Percentiles rank a stretch among this genome's conserved stretches.
phyloP scores from a whole-genome alignment of 2,888 invertebrate species.

The Axea sp. region DNA sequence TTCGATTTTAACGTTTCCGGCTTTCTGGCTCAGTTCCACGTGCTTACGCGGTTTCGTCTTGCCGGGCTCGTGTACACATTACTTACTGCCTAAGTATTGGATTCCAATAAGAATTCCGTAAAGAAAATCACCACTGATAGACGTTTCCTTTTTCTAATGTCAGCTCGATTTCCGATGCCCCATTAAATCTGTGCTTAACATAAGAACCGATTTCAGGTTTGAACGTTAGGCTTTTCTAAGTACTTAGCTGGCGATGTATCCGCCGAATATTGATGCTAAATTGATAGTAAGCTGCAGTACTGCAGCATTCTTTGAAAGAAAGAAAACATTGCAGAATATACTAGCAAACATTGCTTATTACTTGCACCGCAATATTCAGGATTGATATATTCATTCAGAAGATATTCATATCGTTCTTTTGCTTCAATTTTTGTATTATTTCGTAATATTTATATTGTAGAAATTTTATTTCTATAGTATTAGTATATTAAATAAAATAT shows the following conservation, averaged over 20 bases:
- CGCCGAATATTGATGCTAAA: constrained; percentile 12
- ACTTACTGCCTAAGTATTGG: constrained; percentile 69
- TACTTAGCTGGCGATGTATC: constrained; percentile 2
- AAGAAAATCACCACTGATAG: constrained; percentile 66
- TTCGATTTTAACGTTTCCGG: constrained; percentile 74
- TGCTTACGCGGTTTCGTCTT: constrained; percentile 62
- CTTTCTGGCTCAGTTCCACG: constrained; percentile 75
- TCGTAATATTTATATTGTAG: no score
- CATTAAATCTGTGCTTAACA: constrained; percentile 61
- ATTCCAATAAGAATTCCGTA: constrained; percentile 73
- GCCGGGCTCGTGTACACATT: constrained; percentile 51
- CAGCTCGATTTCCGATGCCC: constrained; percentile 58
- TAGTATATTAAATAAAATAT: no score
- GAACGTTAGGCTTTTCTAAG: constrained; percentile 13
- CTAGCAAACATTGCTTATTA: no score
- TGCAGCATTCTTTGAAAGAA: no score
- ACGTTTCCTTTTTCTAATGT: constrained; percentile 64
- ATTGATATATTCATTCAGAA: no score
- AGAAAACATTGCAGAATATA: no score
- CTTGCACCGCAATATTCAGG: no score
- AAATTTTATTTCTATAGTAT: no score
- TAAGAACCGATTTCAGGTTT: constrained; percentile 38
- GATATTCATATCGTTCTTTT: no score
- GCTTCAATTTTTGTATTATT: no score
- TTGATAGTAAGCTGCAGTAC: no score